A percentile compares a stretch with the other conserved stretches of the same genome.
These are phyloP conservation scores for Montipora cactus DNA, from an alignment of 64 coral and sea anemone species.

Conservation along the genomic window DNA sequence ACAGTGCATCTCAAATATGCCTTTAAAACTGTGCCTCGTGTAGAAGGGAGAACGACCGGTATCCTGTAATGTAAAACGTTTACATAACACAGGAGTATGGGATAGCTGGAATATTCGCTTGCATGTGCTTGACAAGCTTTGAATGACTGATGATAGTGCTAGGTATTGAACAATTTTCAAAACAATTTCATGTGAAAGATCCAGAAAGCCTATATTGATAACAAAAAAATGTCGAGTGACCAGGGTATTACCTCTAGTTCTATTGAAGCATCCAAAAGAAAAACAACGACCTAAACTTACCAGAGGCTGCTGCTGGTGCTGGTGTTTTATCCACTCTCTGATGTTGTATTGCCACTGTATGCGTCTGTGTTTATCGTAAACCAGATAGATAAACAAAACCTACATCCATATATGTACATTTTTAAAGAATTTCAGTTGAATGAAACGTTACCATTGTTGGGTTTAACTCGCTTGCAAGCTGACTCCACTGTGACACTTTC, in stretches of 20 bases:
- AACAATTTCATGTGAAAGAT: constrained; percentile 55
- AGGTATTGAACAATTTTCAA: constrained; percentile 28
- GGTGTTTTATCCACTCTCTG: background rate
- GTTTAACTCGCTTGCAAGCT: background rate
- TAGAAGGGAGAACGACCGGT: too few species aligned
- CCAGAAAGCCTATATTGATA: constrained; percentile 39
- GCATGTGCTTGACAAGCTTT: too few species aligned
- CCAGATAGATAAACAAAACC: background rate
- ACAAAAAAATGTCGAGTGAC: constrained; percentile 13
- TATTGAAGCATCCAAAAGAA: background rate
- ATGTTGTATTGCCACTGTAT: background rate
- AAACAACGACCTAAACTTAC: background rate
- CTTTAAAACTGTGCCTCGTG: too few species aligned
- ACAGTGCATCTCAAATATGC: too few species aligned
- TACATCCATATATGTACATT: too few species aligned
- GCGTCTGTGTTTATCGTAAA: background rate
- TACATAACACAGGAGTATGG: too few species aligned
- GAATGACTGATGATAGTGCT: background rate
- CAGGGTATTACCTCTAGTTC: background rate
- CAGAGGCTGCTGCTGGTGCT: background rate
- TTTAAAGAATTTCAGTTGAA: too few species aligned
- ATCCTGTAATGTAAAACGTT: too few species aligned
- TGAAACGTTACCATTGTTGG: too few species aligned
- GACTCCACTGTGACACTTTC: background rate
- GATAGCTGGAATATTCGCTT: too few species aligned